phyloP scores from a whole-genome alignment of 1,140 invertebrate genomes.

The Centruroides vittatus region DNA sequence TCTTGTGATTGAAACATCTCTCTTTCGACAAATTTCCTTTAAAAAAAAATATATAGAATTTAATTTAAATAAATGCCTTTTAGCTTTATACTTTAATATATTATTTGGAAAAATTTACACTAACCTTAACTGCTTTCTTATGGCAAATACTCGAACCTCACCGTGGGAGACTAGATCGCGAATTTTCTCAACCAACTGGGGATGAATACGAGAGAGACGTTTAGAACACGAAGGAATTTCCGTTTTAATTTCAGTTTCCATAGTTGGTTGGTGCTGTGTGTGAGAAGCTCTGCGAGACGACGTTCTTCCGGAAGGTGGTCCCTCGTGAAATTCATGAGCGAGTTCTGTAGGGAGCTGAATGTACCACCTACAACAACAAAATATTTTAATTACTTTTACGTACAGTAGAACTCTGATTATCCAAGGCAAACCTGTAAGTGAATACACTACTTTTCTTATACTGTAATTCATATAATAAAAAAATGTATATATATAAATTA shows the following conservation, averaged over 20 bases:
- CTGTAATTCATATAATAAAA: too few species aligned
- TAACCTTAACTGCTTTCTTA: constrained; percentile 28
- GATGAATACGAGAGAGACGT: constrained; percentile 21
- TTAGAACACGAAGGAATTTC: too few species aligned
- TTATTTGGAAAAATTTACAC: not conserved
- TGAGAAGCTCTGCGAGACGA: not conserved
- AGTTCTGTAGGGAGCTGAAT: constrained; percentile 29
- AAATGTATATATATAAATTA: constrained; percentile 6
- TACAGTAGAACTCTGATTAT: too few species aligned
- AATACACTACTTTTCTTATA: too few species aligned
- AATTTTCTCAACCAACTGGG: constrained; percentile 26
- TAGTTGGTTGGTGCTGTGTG: too few species aligned
- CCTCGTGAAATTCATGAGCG: constrained; percentile 30
- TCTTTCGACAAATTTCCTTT: constrained; percentile 28
- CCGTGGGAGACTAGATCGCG: constrained; percentile 27
- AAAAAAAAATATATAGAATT: constrained; percentile 9
- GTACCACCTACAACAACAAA: constrained; percentile 17
- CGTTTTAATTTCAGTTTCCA: too few species aligned
- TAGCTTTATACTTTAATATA: too few species aligned
- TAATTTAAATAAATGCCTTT: not conserved
- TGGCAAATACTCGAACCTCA: constrained; percentile 25
- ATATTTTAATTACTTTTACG: not conserved
- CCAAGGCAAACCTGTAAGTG: too few species aligned
- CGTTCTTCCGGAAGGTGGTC: not conserved
- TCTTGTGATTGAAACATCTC: constrained; percentile 23